Evolutionary conservation across 1,140 invertebrate genomes (phyloP), one percentile per base, ranked within the genome.

Genomic region (Laodelphax striatellus): DNA sequence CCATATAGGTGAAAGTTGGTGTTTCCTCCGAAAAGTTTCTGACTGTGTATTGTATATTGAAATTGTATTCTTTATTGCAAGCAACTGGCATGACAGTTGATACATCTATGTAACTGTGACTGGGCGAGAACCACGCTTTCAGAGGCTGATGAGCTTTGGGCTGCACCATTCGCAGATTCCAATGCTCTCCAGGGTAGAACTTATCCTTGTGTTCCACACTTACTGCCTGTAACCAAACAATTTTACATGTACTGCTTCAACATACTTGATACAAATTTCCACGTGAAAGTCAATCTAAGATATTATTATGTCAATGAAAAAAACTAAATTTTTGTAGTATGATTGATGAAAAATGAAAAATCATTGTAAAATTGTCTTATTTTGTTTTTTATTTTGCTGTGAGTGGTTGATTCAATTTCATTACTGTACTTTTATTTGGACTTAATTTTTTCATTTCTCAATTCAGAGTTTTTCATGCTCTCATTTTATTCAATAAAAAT

Each of bases 81-180:
- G 21, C 44, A 14, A 62, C 9, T 16, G 55, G 43, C 14, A 46
- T 44, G 10, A 42, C 42, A 19, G 44, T 62, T 19, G 24, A 57
- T 5, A 56, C 54, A 57, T 62, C 55, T 9, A 62, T 2, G 46
- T 55, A 62, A 22, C 38, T 56, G 5, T 34, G n/a, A 22, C 43
- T 52, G 0, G 60, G 55, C 19, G 60, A 62, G 50, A 52, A 62
- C 60, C 60, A 62, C 5, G 60, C 54, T 17, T 50, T 57, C 1
- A 62, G 42, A 34, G 28, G 31, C 19, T 52, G 46, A 19, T 28
- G 42, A 16, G 55, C 60, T 28, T 50, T 43, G n/a, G 59, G 59
- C 14, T 54, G 52, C n/a, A 62, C 22, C 24, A 62, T 55, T 34
- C 42, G 38, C 6, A 56, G 14, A 44, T 62, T 31, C 21, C 53